Conservation (phyloP, 1,140 invertebrate species). For the Bathynomus jamesi region DNA sequence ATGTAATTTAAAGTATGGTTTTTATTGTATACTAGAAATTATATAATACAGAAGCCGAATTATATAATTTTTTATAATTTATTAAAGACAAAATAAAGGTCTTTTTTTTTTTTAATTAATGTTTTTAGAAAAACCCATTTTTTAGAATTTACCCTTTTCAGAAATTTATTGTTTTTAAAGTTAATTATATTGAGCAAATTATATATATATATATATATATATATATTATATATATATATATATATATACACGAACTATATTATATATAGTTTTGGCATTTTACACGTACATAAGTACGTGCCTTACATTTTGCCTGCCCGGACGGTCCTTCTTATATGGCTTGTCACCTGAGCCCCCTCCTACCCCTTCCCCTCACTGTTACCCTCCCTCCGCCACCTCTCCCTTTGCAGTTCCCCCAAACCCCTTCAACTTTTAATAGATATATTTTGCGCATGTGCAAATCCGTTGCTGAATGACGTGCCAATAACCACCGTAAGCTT, state of each 20-base stretch:
- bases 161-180: too few relatives aligned
- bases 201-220: background rate
- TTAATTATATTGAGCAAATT: background rate
- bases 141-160: too few relatives aligned
- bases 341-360: background rate
- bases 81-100: too few relatives aligned
- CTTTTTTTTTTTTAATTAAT: too few relatives aligned
- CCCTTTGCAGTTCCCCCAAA: background rate
- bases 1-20: too few relatives aligned
- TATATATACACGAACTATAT: background rate
- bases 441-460: background rate
- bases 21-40: too few relatives aligned
- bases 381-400: background rate
- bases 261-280: too few relatives aligned
- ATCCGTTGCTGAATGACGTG: background rate
- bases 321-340: background rate
- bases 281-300: too few relatives aligned
- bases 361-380: background rate
- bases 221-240: background rate
- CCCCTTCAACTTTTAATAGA: background rate
- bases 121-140: too few relatives aligned
- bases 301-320: background rate
- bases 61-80: too few relatives aligned
- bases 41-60: too few relatives aligned
- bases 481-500: background rate